Percentiles rank a stretch among this genome's conserved stretches.
These are phyloP conservation scores for Limnothrissa miodon DNA, from an alignment of 2,113 vertebrate genomes.

Conservation along the genomic window DNA sequence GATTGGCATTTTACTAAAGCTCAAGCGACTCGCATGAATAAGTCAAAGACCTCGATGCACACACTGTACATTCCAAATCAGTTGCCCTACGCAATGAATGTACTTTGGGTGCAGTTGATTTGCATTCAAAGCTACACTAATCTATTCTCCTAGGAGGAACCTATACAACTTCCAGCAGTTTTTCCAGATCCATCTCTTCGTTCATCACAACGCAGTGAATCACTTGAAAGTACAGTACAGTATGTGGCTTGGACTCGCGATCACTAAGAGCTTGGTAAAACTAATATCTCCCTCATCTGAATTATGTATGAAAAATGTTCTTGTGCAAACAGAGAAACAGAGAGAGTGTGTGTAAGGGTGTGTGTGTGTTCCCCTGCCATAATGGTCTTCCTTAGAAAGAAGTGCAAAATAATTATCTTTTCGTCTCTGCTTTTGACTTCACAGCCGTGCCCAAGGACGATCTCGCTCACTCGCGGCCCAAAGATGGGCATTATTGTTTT, in stretches of 20 bases:
- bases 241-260: constrained; percentile 53
- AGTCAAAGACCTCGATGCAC: constrained; percentile 37
- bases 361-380: constrained; percentile 50
- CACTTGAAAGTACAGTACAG: constrained; percentile 40
- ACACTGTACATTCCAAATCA: constrained; percentile 38
- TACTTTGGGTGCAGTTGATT: constrained; percentile 50
- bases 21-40: constrained; percentile 31
- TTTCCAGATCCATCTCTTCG: not conserved
- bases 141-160: constrained; percentile 30
- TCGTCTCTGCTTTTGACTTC: constrained; percentile 58
- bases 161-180: not conserved
- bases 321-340: constrained; percentile 49
- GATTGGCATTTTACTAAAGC: constrained; percentile 24
- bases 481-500: constrained; percentile 3
- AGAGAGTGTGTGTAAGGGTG: constrained; percentile 49
- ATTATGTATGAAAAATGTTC: constrained; percentile 61
- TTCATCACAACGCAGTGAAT: not conserved
- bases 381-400: constrained; percentile 20
- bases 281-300: constrained; percentile 65
- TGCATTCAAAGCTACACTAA: constrained; percentile 49
- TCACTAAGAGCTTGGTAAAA: constrained; percentile 58
- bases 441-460: not conserved
- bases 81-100: constrained; percentile 52
- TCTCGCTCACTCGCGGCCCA: not conserved
- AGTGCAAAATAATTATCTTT: constrained; percentile 60